Conservation (phyloP, 2,113 vertebrate genomes). For the Thinocorus orbignyianus region DNA sequence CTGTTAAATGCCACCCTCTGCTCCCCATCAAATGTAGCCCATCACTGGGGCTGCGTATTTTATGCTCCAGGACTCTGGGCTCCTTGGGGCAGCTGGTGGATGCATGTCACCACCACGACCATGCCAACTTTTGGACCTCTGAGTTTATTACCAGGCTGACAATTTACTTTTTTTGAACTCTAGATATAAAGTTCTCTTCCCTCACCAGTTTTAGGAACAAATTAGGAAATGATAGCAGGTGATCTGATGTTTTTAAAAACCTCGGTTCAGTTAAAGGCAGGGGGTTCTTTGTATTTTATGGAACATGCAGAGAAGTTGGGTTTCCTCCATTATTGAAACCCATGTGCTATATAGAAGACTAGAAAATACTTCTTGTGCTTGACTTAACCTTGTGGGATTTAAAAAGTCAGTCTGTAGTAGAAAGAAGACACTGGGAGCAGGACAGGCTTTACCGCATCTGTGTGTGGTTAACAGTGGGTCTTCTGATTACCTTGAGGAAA, state of each 20-base stretch:
- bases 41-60: fast-evolving
- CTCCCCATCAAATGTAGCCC: not conserved
- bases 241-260: not conserved
- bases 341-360: not conserved
- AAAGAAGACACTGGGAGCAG: not conserved
- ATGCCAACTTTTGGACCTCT: not conserved
- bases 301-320: not conserved
- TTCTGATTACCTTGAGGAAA: not conserved
- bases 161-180: not conserved
- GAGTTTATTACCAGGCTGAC: not conserved
- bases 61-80: not conserved
- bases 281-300: not conserved
- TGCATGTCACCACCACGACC: not conserved
- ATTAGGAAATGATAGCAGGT: not conserved
- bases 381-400: not conserved
- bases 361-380: not conserved
- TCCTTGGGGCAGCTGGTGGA: not conserved
- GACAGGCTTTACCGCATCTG: not conserved
- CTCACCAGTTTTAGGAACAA: not conserved
- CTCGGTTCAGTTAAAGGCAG: not conserved
- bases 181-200: not conserved
- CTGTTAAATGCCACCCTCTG: not conserved
- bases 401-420: not conserved
- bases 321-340: not conserved
- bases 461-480: not conserved